These are phyloP conservation scores for Cheilosia vernalis DNA, from an alignment of 2,888 invertebrate genomes.

Conservation along the genomic window DNA sequence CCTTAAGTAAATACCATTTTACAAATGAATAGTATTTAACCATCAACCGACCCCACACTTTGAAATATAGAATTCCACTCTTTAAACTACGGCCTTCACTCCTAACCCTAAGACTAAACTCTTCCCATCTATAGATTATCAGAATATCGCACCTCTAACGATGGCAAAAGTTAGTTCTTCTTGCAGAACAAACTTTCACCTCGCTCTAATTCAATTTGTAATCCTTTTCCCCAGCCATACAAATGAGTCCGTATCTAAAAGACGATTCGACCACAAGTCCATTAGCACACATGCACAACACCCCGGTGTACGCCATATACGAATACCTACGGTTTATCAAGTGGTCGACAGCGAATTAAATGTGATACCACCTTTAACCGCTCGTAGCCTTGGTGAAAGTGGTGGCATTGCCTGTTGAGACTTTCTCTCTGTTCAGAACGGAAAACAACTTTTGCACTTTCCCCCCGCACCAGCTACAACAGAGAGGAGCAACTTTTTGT, in stretches of 20 bases:
- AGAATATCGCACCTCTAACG: not conserved
- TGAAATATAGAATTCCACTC: too few relatives aligned
- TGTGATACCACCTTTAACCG: constrained; percentile 65
- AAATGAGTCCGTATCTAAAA: constrained; percentile 38
- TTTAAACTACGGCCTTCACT: too few relatives aligned
- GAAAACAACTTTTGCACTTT: constrained; percentile 55
- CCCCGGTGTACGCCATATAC: constrained; percentile 14
- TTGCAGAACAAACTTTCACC: constrained; percentile 65
- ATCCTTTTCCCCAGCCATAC: constrained; percentile 58
- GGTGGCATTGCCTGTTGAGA: constrained; percentile 53
- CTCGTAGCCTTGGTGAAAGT: constrained; percentile 37
- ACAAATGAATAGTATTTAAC: too few relatives aligned
- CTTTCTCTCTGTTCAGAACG: constrained; percentile 33
- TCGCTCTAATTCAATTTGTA: constrained; percentile 69
- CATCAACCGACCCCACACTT: too few relatives aligned
- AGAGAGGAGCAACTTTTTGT: constrained; percentile 50
- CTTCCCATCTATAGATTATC: not conserved
- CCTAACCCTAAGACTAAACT: too few relatives aligned
- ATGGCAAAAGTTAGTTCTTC: not conserved
- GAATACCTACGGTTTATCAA: constrained; percentile 51
- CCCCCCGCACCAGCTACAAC: not conserved
- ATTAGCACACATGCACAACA: constrained; percentile 66
- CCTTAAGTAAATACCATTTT: too few relatives aligned
- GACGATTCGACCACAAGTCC: constrained; percentile 71
- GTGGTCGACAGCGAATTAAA: constrained; percentile 65